These are phyloP conservation scores for Orchesellides sinensis DNA, from an alignment of 2,888 invertebrate species.

Conservation along the genomic window DNA sequence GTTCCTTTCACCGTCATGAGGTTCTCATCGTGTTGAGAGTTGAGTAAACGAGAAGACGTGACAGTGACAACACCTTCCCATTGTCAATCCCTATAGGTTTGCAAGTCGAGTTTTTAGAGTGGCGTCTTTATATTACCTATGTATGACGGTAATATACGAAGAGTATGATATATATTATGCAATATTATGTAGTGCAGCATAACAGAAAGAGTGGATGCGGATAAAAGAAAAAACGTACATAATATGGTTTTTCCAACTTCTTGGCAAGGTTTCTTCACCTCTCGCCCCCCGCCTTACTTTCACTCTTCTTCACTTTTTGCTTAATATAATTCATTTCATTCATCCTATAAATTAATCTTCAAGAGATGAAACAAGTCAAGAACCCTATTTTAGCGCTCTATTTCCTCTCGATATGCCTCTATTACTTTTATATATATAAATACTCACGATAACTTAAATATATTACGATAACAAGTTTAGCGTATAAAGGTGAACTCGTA, in stretches of 20 bases:
- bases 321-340: slow-evolving; percentile 40
- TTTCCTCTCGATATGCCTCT: too few relatives aligned
- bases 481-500: too few relatives aligned
- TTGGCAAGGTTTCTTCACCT: slow-evolving; percentile 32
- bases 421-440: too few relatives aligned
- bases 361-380: slow-evolving; percentile 22
- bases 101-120: not conserved
- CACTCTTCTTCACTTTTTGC: not conserved
- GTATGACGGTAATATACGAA: too few relatives aligned
- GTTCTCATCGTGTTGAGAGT: not conserved
- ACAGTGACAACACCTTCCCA: slow-evolving; percentile 59
- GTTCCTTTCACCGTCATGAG: not conserved
- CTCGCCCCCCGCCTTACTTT: too few relatives aligned
- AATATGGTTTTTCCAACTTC: not conserved
- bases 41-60: slow-evolving; percentile 17
- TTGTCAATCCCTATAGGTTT: slow-evolving; percentile 43
- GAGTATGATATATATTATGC: too few relatives aligned
- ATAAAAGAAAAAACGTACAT: not conserved
- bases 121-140: too few relatives aligned
- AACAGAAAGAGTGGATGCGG: not conserved
- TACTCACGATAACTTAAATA: too few relatives aligned
- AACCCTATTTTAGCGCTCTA: not conserved
- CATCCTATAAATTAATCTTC: slow-evolving; percentile 25
- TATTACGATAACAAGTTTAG: too few relatives aligned
- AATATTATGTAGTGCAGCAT: not conserved